Percentiles rank a stretch among this genome's conserved stretches.
These are phyloP conservation scores for Belonocnema kinseyi DNA, from an alignment of 1,140 invertebrate species.

Conservation along the genomic window DNA sequence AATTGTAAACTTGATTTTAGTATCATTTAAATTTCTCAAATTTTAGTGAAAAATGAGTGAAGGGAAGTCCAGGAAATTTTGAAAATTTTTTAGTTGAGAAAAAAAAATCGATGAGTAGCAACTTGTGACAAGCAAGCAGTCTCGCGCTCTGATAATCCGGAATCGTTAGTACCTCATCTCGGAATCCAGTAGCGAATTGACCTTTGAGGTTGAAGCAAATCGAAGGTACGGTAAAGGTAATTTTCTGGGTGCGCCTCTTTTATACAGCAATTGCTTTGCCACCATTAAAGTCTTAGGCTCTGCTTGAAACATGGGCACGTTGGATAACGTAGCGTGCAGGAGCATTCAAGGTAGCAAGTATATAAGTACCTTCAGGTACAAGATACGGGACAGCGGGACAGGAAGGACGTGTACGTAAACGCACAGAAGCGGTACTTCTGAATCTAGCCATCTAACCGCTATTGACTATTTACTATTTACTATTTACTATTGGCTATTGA, in stretches of 20 bases:
- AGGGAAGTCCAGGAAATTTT: no score
- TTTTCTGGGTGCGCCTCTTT: conserved; percentile 22
- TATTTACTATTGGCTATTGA: neutral
- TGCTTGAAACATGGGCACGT: neutral
- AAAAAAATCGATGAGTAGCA: conserved; percentile 11
- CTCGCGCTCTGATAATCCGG: neutral
- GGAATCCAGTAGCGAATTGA: neutral
- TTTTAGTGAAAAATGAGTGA: no score
- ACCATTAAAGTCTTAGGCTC: neutral
- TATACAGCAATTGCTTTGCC: conserved; percentile 18
- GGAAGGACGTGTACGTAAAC: neutral
- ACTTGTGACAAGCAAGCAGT: conserved; percentile 8
- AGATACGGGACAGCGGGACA: conserved; percentile 1
- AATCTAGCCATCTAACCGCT: conserved; percentile 20
- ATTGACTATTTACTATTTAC: neutral
- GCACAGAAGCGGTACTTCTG: conserved; percentile 24
- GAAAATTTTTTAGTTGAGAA: no score
- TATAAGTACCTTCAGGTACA: conserved; percentile 8
- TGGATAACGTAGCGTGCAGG: conserved; percentile 12
- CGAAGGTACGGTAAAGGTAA: conserved; percentile 30
- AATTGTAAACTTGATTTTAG: no score
- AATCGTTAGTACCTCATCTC: neutral
- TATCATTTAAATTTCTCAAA: no score
- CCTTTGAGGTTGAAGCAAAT: conserved; percentile 8
- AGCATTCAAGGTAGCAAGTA: neutral